Base-by-base conservation (phyloP, 2,888 invertebrate species). In the Drosophila neutralis region DNA sequence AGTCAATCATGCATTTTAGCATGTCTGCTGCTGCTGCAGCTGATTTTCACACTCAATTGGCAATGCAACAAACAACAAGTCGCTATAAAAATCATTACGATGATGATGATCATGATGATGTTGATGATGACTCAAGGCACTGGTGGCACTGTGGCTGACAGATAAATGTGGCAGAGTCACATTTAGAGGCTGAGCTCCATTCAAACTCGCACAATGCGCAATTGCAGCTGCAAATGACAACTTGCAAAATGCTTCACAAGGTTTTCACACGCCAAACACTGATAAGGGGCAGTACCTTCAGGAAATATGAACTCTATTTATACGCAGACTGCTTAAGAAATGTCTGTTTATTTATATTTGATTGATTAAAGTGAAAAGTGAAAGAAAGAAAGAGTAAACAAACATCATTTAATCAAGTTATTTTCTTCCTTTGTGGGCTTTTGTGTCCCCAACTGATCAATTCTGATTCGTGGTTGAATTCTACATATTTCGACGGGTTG, bases 51-150 rank as follows among this genome's bases (percentile, higher is more conserved):
- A 73, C 62, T 73, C 68, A 63, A 82, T 56, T 85, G 82, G 49
- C 72, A 68, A 60, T 66, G 79, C 82, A 66, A 52, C 72, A 78
- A 82, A 80, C 79, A 73, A 78, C 79, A 73, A 78, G 57, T 64
- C 65, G 29, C 73, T 56, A 63, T 73, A 63, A 70, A 68, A 62
- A 52, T 61, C 42, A 36, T 49, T 36, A 65, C 58, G 82, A 59
- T 60, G 62, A 62, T 42, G 42, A 21, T 45, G 13, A 62, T 42
- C 6, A 18, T 15, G 7, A 36, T 36, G 36, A 15, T 36, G 36
- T 36, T 42, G 40, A 60, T 69, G 82, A 64, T 64, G 63, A 54
- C 52, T 57, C 65, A 42, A 69, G 61, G 58, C 49, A n/a, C 40
- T 57, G 38, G 18, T 33, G 21, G 36, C 8, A 42, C 6, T 42